phyloP scores from a whole-genome alignment of 2,113 vertebrate species.

The Dromas ardeola region DNA sequence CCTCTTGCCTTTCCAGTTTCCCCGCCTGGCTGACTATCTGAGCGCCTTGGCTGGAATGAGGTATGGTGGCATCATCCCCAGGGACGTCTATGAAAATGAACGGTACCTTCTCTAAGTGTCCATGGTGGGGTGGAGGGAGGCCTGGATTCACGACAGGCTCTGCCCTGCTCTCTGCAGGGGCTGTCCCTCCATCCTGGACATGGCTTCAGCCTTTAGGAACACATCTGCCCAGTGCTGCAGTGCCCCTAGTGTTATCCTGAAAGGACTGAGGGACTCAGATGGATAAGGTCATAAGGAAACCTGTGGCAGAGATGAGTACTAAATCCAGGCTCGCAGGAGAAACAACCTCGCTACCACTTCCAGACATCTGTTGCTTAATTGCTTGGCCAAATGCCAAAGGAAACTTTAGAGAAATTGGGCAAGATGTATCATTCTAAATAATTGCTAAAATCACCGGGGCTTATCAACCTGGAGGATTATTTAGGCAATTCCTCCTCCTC shows the following conservation, averaged over 20 bases:
- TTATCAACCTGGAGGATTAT: background rate
- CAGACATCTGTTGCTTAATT: background rate
- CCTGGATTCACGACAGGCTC: background rate
- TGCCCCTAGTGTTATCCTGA: background rate
- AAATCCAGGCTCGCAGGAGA: background rate
- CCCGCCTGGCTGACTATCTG: slow-evolving; percentile 60
- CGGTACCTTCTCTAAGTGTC: background rate
- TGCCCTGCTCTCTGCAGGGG: background rate
- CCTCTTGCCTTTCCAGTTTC: slow-evolving; percentile 49
- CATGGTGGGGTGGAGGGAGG: fast-evolving
- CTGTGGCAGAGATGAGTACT: background rate
- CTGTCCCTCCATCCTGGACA: background rate
- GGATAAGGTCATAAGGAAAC: background rate
- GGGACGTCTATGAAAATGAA: background rate
- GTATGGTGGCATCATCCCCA: background rate
- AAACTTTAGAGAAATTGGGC: background rate
- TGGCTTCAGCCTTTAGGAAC: background rate
- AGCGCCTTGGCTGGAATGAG: slow-evolving; percentile 11
- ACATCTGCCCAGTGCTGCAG: background rate
- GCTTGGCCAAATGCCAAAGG: background rate
- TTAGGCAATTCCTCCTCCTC: background rate
- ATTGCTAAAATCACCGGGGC: background rate
- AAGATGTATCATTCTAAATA: background rate
- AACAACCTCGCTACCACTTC: background rate
- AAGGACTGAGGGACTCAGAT: background rate